Conservation (phyloP, 1,140 invertebrate species). For the Pseudomyrmex dendroicus region DNA sequence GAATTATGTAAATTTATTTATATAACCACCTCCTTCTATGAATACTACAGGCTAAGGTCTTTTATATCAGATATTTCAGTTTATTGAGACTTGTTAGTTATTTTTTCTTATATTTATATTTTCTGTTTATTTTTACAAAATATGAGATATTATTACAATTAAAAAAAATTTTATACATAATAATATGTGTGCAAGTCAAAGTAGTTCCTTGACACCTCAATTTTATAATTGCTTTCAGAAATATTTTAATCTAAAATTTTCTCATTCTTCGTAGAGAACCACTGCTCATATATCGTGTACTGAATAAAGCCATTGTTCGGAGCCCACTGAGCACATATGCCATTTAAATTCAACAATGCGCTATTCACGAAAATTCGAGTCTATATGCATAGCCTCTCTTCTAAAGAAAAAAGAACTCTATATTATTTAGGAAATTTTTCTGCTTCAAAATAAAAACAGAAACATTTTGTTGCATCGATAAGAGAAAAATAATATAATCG, state of each 20-base stretch:
- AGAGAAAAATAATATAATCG: conserved; percentile 15
- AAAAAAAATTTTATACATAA: too few relatives aligned
- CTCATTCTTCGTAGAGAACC: conserved; percentile 62
- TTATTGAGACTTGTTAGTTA: too few relatives aligned
- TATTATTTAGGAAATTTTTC: not conserved
- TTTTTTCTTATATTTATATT: too few relatives aligned
- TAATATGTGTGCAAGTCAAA: too few relatives aligned
- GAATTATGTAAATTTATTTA: too few relatives aligned
- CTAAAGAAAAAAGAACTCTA: conserved; percentile 46
- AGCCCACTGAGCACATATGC: conserved; percentile 67
- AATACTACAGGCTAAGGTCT: too few relatives aligned
- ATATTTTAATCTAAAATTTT: not conserved
- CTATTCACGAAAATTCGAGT: conserved; percentile 74
- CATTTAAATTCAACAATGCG: conserved; percentile 78
- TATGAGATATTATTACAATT: too few relatives aligned
- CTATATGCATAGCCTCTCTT: conserved; percentile 30
- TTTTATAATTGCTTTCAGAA: too few relatives aligned
- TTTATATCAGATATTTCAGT: too few relatives aligned
- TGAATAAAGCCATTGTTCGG: conserved; percentile 79
- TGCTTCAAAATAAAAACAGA: not conserved
- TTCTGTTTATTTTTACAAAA: too few relatives aligned
- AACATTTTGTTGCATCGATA: not conserved
- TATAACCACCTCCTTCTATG: too few relatives aligned
- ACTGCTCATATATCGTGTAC: conserved; percentile 51
- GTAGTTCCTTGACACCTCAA: too few relatives aligned